Evolutionary conservation across 1,140 invertebrate species (phyloP).

Genomic region (Aleiodes sp.): DNA sequence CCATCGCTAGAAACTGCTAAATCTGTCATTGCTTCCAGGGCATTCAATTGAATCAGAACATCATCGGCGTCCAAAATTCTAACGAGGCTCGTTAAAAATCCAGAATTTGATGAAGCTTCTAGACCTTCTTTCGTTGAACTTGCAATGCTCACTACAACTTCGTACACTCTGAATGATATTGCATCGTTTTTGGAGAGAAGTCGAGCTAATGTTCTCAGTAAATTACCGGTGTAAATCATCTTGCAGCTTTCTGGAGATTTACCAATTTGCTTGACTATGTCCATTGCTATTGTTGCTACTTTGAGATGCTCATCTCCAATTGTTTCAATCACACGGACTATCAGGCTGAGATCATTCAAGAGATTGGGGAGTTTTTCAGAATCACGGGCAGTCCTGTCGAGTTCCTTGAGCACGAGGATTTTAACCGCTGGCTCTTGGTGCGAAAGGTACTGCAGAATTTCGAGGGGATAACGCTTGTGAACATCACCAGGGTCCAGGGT

Average conservation of each 20-base stretch:
- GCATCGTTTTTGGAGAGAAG: constrained; percentile 53
- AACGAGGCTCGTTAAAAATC: constrained; percentile 75
- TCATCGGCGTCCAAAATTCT: constrained; percentile 76
- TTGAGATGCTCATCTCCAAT: constrained; percentile 69
- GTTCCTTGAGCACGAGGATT: constrained; percentile 55
- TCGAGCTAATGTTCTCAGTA: constrained; percentile 47
- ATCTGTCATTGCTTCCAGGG: constrained; percentile 78
- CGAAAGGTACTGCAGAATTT: constrained; percentile 57
- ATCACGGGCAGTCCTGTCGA: constrained; percentile 55
- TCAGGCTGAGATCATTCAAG: constrained; percentile 66
- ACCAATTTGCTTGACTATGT: constrained; percentile 68
- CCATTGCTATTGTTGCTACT: constrained; percentile 70
- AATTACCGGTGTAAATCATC: constrained; percentile 47
- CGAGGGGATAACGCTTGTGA: constrained; percentile 54
- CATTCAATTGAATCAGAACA: constrained; percentile 79
- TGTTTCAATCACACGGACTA: constrained; percentile 67
- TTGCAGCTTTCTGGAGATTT: constrained; percentile 55
- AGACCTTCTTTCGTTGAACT: constrained; percentile 69
- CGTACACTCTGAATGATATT: constrained; percentile 62
- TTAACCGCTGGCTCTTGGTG: constrained; percentile 57
- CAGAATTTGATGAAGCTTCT: constrained; percentile 67
- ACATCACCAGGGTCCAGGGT: constrained; percentile 55
- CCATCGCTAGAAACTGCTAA: constrained; percentile 76
- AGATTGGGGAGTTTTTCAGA: constrained; percentile 56
- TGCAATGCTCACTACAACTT: constrained; percentile 76